A percentile compares a stretch with the other conserved stretches of the same genome.
phyloP scores from a whole-genome alignment of 2,797 vertebrate genomes.

The Tapirus indicus region DNA sequence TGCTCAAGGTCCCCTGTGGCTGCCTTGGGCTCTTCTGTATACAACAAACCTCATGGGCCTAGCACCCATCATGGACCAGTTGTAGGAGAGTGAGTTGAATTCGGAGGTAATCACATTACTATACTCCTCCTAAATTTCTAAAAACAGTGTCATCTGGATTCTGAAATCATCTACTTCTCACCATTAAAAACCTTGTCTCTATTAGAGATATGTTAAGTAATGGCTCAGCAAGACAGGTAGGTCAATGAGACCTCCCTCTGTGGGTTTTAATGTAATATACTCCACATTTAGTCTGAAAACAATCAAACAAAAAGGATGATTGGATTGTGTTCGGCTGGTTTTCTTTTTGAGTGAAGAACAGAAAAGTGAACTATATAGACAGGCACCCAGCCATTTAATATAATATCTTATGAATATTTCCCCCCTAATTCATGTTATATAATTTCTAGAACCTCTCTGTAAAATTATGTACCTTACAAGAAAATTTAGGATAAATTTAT shows the following conservation, averaged over 20 bases:
- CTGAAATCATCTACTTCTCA: conserved; percentile 40
- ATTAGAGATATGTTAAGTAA: conserved; percentile 6
- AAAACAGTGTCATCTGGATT: conserved; percentile 6
- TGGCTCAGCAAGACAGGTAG: neutral
- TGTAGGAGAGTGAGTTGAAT: neutral
- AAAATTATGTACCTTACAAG: conserved; percentile 3
- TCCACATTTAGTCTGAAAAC: conserved; percentile 23
- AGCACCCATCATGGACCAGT: no score
- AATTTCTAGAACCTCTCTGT: conserved; percentile 6
- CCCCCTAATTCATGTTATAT: neutral
- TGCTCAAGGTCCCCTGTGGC: neutral
- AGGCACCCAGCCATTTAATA: neutral
- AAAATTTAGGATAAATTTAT: conserved; percentile 44
- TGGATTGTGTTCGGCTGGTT: conserved; percentile 46
- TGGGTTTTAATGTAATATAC: conserved; percentile 49
- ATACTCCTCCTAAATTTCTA: neutral
- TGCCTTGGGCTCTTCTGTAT: neutral
- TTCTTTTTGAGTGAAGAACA: conserved; percentile 34
- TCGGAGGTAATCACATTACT: neutral
- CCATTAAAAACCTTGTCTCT: neutral
- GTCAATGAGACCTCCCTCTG: neutral
- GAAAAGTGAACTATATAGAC: neutral
- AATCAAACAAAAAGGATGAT: conserved; percentile 35
- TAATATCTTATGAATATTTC: neutral
- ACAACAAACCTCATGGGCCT: neutral